These are phyloP conservation scores for Metellina segmentata DNA, from an alignment of 2,888 invertebrate species.

Conservation along the genomic window DNA sequence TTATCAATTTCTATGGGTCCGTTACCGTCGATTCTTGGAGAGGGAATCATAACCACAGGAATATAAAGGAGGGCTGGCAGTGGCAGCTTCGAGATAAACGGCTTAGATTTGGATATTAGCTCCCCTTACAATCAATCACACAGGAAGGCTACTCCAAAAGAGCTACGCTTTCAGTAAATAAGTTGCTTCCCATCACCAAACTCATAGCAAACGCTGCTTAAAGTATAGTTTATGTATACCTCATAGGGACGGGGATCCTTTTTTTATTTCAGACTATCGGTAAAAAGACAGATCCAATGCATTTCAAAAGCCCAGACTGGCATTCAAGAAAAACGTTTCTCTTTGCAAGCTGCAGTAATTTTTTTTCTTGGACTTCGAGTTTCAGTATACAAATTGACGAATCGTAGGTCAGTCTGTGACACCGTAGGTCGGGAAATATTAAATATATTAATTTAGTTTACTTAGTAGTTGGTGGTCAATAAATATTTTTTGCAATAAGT, in stretches of 20 bases:
- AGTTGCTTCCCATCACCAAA: background rate
- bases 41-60: conserved; percentile 26
- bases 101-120: conserved; percentile 64
- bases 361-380: no score
- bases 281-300: no score
- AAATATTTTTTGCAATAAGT: no score
- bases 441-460: no score
- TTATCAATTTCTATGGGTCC: conserved; percentile 11
- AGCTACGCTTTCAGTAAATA: conserved; percentile 4
- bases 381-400: no score
- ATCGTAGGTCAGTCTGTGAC: no score
- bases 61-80: conserved; percentile 33
- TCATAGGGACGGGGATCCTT: background rate
- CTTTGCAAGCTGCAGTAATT: no score
- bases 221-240: conserved; percentile 9
- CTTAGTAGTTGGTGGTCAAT: no score
- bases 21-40: conserved; percentile 11
- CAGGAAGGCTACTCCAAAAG: conserved; percentile 17
- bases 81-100: conserved; percentile 56
- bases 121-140: conserved; percentile 52
- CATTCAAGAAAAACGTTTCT: no score
- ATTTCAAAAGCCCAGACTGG: no score
- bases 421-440: no score
- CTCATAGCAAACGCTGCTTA: background rate
- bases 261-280: background rate